Evolutionary conservation across 2,888 invertebrate genomes (phyloP), one percentile per base, ranked within the genome.

Genomic region (Agriotes lineatus): DNA sequence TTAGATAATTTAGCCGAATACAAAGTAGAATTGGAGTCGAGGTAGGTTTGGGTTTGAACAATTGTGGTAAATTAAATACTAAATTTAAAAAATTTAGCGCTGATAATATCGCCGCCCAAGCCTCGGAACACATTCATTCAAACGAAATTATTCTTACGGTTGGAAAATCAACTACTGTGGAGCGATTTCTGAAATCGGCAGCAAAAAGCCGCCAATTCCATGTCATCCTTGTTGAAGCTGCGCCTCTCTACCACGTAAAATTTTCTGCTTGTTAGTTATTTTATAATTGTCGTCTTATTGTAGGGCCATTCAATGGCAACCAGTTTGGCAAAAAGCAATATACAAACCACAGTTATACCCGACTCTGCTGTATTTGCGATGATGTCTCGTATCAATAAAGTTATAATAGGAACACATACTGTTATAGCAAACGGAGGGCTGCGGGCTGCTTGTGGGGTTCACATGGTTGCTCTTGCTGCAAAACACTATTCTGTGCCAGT

Each of bases 361-460:
- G 95, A 96, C 79, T 91, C 93, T 0, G 91, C 94, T 1, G 91
- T 96, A 42, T 96, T 94, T 83, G 96, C 95, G 0, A 92, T 97
- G 86, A 97, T 97, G 97, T 93, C 96, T 0, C 87, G 96, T 16
- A 95, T 97, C 2, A 96, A 96, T 83, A 97, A 97, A 88, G 96
- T 96, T 52, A 91, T 85, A 19, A 91, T 97, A 74, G 93, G 95
- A 2, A 96, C 95, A 0, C 91, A 93, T 72, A 93, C 95, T 5
- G 94, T 96, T 1, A 88, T 97, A 86, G 96, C 96, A 0, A 95
- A 96, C 82, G 97, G 97, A 63, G 96, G 96, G 0, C 85, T 93
- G 14, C 85, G 93, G 70, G 91, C 93, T 0, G 86, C 90, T 0
- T 91, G 93, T 71, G 97, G 97, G 0, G 87, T 91, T 9, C 91